Evolutionary conservation across 1,140 invertebrate species (phyloP), one percentile per base, ranked within the genome.

Genomic region (Galleria mellonella): DNA sequence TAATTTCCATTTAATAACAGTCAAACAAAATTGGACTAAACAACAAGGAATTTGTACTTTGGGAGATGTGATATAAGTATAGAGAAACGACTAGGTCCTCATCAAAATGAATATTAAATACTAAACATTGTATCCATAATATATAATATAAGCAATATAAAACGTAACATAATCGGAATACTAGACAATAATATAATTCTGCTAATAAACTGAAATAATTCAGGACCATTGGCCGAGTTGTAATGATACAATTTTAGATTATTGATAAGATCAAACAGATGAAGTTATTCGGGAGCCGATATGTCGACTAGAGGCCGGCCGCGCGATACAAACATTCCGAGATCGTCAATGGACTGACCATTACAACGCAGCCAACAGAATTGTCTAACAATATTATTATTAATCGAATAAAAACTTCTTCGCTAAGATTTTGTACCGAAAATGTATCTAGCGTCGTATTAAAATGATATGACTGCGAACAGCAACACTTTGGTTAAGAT

Each of bases 11-110:
- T 83, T 58, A 77, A 76, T 82, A 83, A 85, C 82, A 85, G 72
- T 81, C 65, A 87, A 87, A 87, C 78, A 84, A 87, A 87, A 87
- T 87, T 87, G 83, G 82, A 87, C 86, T 87, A 87, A 87, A 87
- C 83, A 87, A 87, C 86, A 86, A 87, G 84, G 83, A 85, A 87
- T 87, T 87, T 87, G 84, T 87, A 87, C 86, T 87, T 87, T 86
- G 83, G 86, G 83, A 86, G 72, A 84, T 85, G 84, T 86, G 79
- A 86, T 86, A 87, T 86, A 56, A 23, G n/a, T 35, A 83, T 73
- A 81, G 77, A 85, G 86, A 86, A 84, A 76, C 84, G 86, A 87
- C 86, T 87, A 87, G 83, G 83, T 84, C 74, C 82, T 85, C 79
- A 82, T 83, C 77, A 81, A 85, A 57, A 85, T 82, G 76, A 82